Conservation (phyloP, 2,113 vertebrate genomes). For the Tichodroma muraria region DNA sequence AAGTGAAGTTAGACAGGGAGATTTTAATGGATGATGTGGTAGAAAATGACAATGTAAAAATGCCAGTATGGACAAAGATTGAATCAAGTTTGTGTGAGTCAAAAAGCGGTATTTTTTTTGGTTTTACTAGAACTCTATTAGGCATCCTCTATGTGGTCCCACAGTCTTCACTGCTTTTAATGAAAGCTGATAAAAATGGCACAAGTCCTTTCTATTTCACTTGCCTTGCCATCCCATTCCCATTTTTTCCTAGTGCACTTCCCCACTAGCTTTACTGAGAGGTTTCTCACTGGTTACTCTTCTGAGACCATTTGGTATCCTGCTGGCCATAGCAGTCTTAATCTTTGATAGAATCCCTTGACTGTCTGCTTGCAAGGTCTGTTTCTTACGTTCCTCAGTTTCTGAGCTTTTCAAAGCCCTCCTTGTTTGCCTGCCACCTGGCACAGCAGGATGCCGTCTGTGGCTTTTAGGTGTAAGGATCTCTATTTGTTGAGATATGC, state of each 20-base stretch:
- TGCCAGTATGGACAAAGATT: neutral
- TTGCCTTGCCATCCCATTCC: neutral
- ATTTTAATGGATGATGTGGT: neutral
- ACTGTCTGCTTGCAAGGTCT: neutral
- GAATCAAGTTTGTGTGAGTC: neutral
- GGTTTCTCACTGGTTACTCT: neutral
- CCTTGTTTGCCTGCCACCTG: neutral
- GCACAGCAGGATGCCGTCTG: neutral
- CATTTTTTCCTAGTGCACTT: neutral
- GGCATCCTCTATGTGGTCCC: neutral
- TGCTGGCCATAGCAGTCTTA: neutral
- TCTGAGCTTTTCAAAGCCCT: neutral
- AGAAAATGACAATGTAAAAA: neutral
- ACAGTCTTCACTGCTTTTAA: neutral
- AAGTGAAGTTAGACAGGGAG: neutral
- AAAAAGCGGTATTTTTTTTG: neutral
- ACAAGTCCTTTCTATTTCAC: neutral
- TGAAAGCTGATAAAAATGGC: neutral
- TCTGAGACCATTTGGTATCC: neutral
- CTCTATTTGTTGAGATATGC: neutral
- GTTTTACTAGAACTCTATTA: neutral
- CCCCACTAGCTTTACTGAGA: neutral
- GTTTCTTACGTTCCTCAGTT: neutral
- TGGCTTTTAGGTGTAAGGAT: neutral
- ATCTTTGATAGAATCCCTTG: neutral